A percentile compares a stretch with the other conserved stretches of the same genome.
Evolutionary conservation across 1,140 invertebrate species (phyloP).

Genomic region (Phocides pigmalion): DNA sequence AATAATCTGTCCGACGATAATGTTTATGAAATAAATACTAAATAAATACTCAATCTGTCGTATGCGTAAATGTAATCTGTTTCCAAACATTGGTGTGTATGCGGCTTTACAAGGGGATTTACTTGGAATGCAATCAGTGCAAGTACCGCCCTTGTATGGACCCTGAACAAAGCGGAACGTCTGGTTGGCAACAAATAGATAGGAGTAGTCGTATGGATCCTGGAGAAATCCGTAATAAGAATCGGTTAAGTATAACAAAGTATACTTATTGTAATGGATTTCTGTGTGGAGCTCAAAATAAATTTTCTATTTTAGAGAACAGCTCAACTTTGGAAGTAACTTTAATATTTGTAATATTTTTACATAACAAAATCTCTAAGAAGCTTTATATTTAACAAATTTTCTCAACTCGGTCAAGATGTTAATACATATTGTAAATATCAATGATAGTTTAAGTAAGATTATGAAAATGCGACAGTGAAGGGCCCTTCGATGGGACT

Average conservation of each 20-base stretch:
- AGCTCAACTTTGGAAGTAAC: no score
- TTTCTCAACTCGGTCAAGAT: no score
- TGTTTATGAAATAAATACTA: no score
- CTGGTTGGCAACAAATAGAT: slow-evolving; percentile 8
- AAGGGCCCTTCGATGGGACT: no score
- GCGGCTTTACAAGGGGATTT: background rate
- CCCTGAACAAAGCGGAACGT: slow-evolving; percentile 3
- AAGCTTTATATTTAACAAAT: no score
- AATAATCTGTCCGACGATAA: no score
- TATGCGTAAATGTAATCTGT: background rate
- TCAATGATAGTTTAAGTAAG: no score
- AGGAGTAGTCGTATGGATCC: background rate
- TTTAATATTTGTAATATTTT: no score
- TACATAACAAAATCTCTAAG: no score
- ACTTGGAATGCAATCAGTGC: slow-evolving; percentile 8
- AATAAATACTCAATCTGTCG: no score
- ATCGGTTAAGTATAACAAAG: background rate
- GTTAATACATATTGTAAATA: no score
- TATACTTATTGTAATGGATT: slow-evolving; percentile 1
- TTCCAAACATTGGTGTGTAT: background rate
- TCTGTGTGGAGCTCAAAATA: background rate
- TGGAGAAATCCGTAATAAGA: background rate
- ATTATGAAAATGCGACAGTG: no score
- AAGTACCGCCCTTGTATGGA: slow-evolving; percentile 12
- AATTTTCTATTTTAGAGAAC: background rate